Conservation (phyloP, 2,888 invertebrate species). For the Aspidiotus rigidus region DNA sequence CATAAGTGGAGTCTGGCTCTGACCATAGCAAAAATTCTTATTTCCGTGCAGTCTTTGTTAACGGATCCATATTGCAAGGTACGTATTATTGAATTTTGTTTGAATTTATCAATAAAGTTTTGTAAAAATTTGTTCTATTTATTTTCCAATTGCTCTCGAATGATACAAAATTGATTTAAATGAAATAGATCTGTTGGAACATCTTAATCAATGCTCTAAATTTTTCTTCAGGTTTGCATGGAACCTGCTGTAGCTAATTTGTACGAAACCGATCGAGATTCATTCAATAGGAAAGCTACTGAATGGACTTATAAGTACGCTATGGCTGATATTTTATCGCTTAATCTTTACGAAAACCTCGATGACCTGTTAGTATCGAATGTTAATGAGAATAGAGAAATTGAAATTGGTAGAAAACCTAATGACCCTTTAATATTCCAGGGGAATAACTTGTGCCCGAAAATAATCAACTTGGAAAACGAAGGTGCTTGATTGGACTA, state of each 20-base stretch:
- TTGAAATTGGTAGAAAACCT: no score
- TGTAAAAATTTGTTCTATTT: constrained; percentile 1
- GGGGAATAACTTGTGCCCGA: no score
- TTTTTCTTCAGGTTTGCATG: constrained; percentile 55
- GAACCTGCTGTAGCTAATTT: constrained; percentile 73
- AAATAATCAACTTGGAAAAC: no score
- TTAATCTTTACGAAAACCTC: background rate
- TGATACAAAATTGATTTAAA: no score
- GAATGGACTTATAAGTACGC: constrained; percentile 87
- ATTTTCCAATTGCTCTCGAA: no score
- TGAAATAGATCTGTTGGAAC: no score
- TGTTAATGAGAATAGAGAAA: no score
- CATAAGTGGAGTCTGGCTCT: constrained; percentile 94
- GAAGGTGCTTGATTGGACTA: no score
- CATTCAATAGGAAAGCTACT: constrained; percentile 71
- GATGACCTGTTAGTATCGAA: background rate
- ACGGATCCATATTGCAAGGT: constrained; percentile 84
- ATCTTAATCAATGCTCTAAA: background rate
- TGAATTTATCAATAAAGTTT: background rate
- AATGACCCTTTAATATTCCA: no score
- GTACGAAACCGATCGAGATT: constrained; percentile 60
- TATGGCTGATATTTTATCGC: constrained; percentile 58
- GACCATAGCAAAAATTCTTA: constrained; percentile 78
- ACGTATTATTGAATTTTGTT: constrained; percentile 40
- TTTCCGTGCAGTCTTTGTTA: constrained; percentile 76